Evolutionary conservation across 2,113 vertebrate species (phyloP).

Genomic region (Silurus glanis): DNA sequence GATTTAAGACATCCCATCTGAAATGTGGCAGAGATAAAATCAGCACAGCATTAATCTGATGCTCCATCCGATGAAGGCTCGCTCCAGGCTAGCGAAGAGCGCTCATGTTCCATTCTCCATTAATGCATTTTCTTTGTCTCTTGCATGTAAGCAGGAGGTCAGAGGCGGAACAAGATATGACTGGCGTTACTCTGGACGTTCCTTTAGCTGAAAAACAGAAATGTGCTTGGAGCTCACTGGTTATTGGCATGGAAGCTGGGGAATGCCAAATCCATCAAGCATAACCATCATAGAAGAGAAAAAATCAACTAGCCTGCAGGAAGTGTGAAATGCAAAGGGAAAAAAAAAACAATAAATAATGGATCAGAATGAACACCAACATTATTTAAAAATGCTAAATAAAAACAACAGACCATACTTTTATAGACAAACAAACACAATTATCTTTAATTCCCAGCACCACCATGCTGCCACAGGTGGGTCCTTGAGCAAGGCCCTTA

Average conservation of each 20-base stretch:
- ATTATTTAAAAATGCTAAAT: too few species aligned
- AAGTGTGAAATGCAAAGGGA: background rate
- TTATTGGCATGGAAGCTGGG: background rate
- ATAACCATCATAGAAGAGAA: background rate
- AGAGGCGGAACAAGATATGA: conserved; percentile 23
- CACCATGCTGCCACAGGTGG: too few species aligned
- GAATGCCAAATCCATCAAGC: background rate
- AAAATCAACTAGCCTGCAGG: background rate
- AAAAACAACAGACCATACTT: too few species aligned
- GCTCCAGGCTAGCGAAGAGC: conserved; percentile 1
- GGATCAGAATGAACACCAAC: too few species aligned
- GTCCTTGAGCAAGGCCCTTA: too few species aligned
- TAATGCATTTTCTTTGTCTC: conserved; percentile 55
- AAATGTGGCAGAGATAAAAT: conserved; percentile 39
- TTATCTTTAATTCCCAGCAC: too few species aligned
- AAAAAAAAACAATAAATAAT: background rate
- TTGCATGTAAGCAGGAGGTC: conserved; percentile 33
- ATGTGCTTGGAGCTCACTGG: background rate
- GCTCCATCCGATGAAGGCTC: conserved; percentile 20
- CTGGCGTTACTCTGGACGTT: background rate
- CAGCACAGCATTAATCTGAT: conserved; percentile 39
- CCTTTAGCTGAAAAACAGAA: background rate
- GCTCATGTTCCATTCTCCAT: conserved; percentile 38
- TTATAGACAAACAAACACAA: too few species aligned
- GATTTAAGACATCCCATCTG: conserved; percentile 29